Evolutionary conservation across 2,113 vertebrate species (phyloP).

Genomic region (Pipa parva): DNA sequence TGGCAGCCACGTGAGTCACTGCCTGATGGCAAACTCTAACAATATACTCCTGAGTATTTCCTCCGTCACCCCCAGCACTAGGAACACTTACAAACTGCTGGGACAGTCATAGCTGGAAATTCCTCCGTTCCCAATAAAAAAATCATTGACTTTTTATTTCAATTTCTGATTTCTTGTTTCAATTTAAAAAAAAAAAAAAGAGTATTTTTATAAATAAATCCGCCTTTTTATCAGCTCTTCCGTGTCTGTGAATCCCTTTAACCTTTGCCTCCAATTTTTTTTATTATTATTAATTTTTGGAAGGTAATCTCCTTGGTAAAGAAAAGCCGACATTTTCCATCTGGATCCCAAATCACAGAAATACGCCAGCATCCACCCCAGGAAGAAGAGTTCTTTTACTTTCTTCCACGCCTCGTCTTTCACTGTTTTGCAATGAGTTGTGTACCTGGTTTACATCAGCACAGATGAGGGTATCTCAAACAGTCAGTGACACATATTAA

Average conservation of each 20-base stretch:
- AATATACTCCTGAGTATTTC: not conserved
- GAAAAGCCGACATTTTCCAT: constrained; percentile 19
- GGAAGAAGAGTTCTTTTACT: constrained; percentile 11
- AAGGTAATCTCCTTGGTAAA: constrained; percentile 17
- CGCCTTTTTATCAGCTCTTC: not conserved
- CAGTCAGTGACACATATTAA: constrained; percentile 15
- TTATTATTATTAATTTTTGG: not conserved
- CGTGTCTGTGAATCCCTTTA: not conserved
- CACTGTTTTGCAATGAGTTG: constrained; percentile 8
- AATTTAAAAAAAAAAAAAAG: too few species aligned
- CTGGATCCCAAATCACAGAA: constrained; percentile 9
- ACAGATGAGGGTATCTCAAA: constrained; percentile 3
- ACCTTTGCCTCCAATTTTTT: not conserved
- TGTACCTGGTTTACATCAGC: constrained; percentile 17
- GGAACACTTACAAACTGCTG: too few species aligned
- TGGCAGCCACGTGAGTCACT: not conserved
- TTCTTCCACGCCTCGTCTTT: not conserved
- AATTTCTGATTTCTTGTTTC: too few species aligned
- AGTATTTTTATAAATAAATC: too few species aligned
- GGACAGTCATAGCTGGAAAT: too few species aligned
- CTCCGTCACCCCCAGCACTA: not conserved
- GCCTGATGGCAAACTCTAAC: not conserved
- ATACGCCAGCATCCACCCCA: constrained; percentile 5
- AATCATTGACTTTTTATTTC: too few species aligned
- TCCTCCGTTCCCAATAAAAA: too few species aligned